A percentile compares a stretch with the other conserved stretches of the same genome.
phyloP scores from a whole-genome alignment of 2,797 vertebrate species.

The Xenopus petersii region DNA sequence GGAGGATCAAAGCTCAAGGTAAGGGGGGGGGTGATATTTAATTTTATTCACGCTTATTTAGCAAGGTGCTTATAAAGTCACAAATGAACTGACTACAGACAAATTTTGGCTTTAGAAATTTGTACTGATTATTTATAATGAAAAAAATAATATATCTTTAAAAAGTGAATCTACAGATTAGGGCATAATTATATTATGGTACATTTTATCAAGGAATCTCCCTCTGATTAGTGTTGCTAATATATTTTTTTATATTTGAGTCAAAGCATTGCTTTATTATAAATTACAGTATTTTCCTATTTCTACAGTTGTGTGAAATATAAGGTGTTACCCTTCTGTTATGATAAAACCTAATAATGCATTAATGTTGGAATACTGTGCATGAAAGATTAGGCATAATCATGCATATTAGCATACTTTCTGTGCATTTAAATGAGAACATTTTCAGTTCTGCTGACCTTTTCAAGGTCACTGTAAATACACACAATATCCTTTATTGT shows the following conservation, averaged over 20 bases:
- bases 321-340: slow-evolving; percentile 24
- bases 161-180: too few relatives aligned
- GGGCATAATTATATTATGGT: neutral
- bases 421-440: slow-evolving; percentile 31
- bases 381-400: slow-evolving; percentile 24
- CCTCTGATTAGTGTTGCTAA: neutral
- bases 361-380: slow-evolving; percentile 10
- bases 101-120: too few relatives aligned
- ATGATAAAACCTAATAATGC: slow-evolving; percentile 30
- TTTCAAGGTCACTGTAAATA: slow-evolving; percentile 19
- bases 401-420: slow-evolving; percentile 13
- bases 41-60: too few relatives aligned
- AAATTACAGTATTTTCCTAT: neutral
- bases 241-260: neutral
- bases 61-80: too few relatives aligned
- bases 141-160: too few relatives aligned
- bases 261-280: neutral
- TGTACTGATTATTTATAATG: too few relatives aligned
- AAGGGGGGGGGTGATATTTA: too few relatives aligned
- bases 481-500: neutral
- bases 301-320: neutral
- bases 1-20: too few relatives aligned
- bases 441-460: neutral
- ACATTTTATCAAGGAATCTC: neutral
- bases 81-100: too few relatives aligned